Percentiles rank a stretch among this genome's conserved stretches.
Evolutionary conservation across 2,888 invertebrate species (phyloP).

Genomic region (Ormyrus rosae): DNA sequence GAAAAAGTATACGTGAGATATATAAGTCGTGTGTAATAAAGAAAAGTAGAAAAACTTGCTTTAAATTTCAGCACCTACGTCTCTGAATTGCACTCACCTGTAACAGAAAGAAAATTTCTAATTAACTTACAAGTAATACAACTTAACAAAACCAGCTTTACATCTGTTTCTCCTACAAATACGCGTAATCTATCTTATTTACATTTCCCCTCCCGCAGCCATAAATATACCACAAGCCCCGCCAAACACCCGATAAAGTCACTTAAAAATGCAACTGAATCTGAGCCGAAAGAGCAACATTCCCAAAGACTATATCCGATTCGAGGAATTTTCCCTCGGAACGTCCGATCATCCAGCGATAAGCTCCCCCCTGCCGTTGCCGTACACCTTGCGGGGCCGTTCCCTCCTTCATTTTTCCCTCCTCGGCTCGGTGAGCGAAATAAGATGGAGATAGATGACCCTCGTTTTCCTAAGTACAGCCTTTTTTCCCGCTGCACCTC

Average conservation of each 20-base stretch:
- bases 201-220: no score
- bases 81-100: conserved; percentile 10
- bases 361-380: conserved; percentile 3
- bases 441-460: conserved; percentile 39
- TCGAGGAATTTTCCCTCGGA: conserved; percentile 5
- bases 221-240: no score
- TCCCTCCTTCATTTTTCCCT: conserved; percentile 1
- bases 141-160: no score
- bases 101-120: neutral
- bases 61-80: neutral
- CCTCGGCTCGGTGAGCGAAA: conserved; percentile 5
- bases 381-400: conserved; percentile 20
- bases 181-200: no score
- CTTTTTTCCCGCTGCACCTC: neutral
- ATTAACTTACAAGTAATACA: neutral
- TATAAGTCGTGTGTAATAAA: no score
- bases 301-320: neutral
- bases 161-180: no score
- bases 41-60: no score
- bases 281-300: no score
- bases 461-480: neutral
- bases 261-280: no score
- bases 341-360: conserved; percentile 20
- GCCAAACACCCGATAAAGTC: no score
- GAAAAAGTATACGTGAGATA: neutral